Conservation (phyloP, 2,113 vertebrate species). For the Sitta europaea region DNA sequence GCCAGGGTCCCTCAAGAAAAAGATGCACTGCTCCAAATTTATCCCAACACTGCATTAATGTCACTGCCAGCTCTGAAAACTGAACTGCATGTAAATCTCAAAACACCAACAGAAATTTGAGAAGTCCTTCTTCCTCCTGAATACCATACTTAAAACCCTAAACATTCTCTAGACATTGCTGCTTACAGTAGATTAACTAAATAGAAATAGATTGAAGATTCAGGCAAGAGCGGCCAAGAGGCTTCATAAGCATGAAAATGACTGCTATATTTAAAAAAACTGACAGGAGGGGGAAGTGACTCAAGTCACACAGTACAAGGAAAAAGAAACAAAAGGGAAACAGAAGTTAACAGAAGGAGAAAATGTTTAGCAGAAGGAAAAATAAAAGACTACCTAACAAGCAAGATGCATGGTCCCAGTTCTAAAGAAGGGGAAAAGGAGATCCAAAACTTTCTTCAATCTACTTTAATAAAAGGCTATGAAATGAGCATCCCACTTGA, state of each 20-base stretch:
- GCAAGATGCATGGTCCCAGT: neutral
- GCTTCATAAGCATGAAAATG: neutral
- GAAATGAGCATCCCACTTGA: neutral
- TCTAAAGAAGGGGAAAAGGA: neutral
- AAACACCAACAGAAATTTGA: neutral
- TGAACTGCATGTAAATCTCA: neutral
- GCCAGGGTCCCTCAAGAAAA: neutral
- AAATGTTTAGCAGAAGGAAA: neutral
- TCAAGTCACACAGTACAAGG: neutral
- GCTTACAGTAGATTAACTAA: neutral
- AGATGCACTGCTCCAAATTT: neutral
- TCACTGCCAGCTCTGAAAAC: neutral
- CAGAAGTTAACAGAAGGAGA: neutral
- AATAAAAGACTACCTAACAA: neutral
- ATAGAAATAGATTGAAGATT: neutral
- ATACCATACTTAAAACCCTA: neutral
- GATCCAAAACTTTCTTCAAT: neutral
- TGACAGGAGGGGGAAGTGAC: neutral
- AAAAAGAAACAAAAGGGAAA: neutral
- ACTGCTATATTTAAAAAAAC: neutral
- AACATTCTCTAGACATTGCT: neutral
- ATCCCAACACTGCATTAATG: neutral
- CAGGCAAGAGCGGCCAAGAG: neutral
- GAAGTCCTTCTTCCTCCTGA: neutral
- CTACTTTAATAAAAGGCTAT: neutral